Base-by-base conservation (phyloP, 2,797 vertebrate species). In the Tragopan temminckii region DNA sequence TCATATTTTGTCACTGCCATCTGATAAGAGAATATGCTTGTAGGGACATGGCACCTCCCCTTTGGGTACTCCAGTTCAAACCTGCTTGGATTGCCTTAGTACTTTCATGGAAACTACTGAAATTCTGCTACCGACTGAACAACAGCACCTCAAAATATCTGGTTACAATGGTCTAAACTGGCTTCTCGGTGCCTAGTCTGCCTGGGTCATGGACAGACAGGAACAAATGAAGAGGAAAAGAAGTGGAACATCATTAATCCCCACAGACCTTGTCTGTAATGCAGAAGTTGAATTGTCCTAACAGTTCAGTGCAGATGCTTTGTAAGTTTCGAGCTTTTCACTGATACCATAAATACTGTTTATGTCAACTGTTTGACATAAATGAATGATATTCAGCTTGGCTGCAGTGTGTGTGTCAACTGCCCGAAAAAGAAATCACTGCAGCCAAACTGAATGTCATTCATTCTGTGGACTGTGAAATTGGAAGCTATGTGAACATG, bases 181-280 rank as follows among this genome's bases (percentile, higher is more conserved):
- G 14, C 21, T 58, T 45, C 21, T 58, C 0, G 0, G 0, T n/a
- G 13, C 17, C 50, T 87, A 21, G 14, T 76, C 36, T 2, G 0
- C 25, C 52, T 67, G 11, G 55, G 25, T 77, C 66, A 36, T 6
- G 46, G n/a, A 72, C 27, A 42, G 43, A 59, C n/a, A 35, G 70
- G 12, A 86, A 21, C 13, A 87, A 89, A 85, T 29, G 25, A 75
- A 40, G 27, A 80, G 27, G 23, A 88, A 88, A 83, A 42, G 43
- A 35, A 58, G 21, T 2, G 0, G 12, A 59, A 4, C 21, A 27
- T 57, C 11, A 6, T 27, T 75, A 71, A 8, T 59, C 27, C 33
- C 71, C 81, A 25, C 36, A 0, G 2, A 12, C 14, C 19, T 76
- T 57, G 14, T 20, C 33, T 61, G 1, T 4, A 40, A 61, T 18